A percentile compares a stretch with the other conserved stretches of the same genome.
Conservation (phyloP, 2,888 invertebrate genomes). For the Ichneumon xanthorius region DNA sequence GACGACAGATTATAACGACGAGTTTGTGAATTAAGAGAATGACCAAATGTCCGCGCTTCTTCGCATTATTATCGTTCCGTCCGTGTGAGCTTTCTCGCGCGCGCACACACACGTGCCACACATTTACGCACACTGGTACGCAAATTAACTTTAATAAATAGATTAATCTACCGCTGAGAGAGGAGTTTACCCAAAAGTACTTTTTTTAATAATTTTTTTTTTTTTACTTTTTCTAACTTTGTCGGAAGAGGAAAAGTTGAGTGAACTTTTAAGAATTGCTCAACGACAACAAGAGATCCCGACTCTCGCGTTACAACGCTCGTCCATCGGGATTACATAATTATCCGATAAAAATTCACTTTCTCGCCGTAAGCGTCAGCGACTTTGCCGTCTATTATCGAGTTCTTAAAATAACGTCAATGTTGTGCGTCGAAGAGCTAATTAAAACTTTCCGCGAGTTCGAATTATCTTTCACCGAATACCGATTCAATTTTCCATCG, state of each 20-base stretch:
- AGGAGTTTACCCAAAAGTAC: not conserved
- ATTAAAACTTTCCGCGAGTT: conserved; percentile 36
- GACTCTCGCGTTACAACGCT: not conserved
- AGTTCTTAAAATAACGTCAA: not conserved
- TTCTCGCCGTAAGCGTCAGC: conserved; percentile 18
- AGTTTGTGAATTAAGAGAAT: conserved; percentile 78
- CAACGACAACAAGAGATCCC: not conserved
- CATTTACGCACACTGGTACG: conserved; percentile 20
- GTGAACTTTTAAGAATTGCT: conserved; percentile 42
- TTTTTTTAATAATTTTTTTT: no score
- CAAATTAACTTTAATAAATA: conserved; percentile 65
- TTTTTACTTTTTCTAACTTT: not conserved
- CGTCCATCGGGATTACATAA: conserved; percentile 35
- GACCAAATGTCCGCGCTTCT: conserved; percentile 73
- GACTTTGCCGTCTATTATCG: conserved; percentile 49
- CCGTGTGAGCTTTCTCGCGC: conserved; percentile 9
- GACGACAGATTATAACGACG: conserved; percentile 76
- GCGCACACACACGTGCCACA: conserved; percentile 22
- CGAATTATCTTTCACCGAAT: conserved; percentile 1
- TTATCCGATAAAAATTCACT: conserved; percentile 33
- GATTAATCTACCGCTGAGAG: conserved; percentile 57
- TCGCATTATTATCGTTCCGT: conserved; percentile 63
- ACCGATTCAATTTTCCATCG: not conserved
- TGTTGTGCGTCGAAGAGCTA: not conserved
- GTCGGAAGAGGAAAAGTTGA: conserved; percentile 34